These are phyloP conservation scores for Priocnemis perturbator DNA, from an alignment of 2,888 invertebrate species.

Conservation along the genomic window DNA sequence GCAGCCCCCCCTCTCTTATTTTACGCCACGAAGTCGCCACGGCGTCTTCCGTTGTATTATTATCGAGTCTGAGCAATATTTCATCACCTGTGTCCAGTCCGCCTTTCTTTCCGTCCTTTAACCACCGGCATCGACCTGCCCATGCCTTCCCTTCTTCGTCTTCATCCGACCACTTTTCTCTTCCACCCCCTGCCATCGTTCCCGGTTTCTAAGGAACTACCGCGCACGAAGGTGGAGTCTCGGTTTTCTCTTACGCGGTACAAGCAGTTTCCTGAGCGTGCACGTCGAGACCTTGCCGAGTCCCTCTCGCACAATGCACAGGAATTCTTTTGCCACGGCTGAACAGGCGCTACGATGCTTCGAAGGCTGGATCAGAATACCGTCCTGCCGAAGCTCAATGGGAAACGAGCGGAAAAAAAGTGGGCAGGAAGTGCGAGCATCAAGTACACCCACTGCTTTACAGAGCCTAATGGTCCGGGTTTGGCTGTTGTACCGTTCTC, in stretches of 20 bases:
- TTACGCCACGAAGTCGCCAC: too few species aligned
- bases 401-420: conserved; percentile 41
- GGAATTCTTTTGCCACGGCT: conserved; percentile 50
- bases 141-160: background rate
- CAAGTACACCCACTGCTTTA: conserved; percentile 20
- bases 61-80: conserved; percentile 7
- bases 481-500: too few species aligned
- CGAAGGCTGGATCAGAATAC: conserved; percentile 54
- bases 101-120: background rate
- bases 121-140: background rate
- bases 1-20: background rate
- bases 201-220: conserved; percentile 17
- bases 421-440: conserved; percentile 53
- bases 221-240: conserved; percentile 17
- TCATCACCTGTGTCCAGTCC: conserved; percentile 7
- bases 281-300: conserved; percentile 1
- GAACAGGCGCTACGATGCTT: conserved; percentile 11
- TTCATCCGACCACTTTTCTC: background rate
- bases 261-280: conserved; percentile 35
- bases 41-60: too few species aligned
- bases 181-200: conserved; percentile 13
- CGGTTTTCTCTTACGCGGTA: conserved; percentile 21
- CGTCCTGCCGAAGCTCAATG: conserved; percentile 47
- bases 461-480: too few species aligned
- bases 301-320: conserved; percentile 56